Base-by-base conservation (phyloP, 2,888 invertebrate genomes). In the Drosophila nr. medialis region DNA sequence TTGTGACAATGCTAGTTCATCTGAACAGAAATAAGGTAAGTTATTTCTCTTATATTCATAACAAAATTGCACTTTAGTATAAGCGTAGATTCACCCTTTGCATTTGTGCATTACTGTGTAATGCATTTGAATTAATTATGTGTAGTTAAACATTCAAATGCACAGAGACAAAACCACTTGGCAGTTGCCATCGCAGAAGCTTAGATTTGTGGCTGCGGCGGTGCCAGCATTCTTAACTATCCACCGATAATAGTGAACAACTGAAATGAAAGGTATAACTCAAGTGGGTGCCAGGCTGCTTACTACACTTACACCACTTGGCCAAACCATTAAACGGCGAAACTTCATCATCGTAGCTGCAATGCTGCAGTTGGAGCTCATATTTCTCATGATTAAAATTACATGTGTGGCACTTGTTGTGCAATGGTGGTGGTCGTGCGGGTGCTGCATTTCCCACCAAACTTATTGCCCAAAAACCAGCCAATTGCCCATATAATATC, bases 381-480 rank as follows among this genome's bases (percentile, higher is more conserved):
- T 69, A 64, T 70, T 75, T 80, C 81, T 54, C 77, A 72, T 71
- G 83, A 83, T 85, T 86, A 72, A 75, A 71, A 83, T 80, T 80
- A 67, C 72, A 80, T 71, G 72, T 76, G 76, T 58, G 64, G 72
- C 62, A n/a, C 36, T 50, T 30, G 58, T n/a, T 60, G 55, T 40
- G 40, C n/a, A n/a, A 40, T 18, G 32, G 49, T 24, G 34, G 38
- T 32, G 58, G 21, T 45, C 42, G 18, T 29, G 64, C 27, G 34
- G 55, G 11, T 30, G 36, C 13, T 21, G 21, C 18, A 15, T 21
- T 38, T 42, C 27, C 21, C 60, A 30, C 49, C 32, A 32, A 45
- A 60, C 36, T 56, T 30, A 65, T 81, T 70, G 65, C 53, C 11
- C 27, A 63, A 69, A 36, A 49, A 55, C 30, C 45, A 54, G 18